These are phyloP conservation scores for Chrysina gloriosa DNA, from an alignment of 2,888 invertebrate species.

Conservation along the genomic window DNA sequence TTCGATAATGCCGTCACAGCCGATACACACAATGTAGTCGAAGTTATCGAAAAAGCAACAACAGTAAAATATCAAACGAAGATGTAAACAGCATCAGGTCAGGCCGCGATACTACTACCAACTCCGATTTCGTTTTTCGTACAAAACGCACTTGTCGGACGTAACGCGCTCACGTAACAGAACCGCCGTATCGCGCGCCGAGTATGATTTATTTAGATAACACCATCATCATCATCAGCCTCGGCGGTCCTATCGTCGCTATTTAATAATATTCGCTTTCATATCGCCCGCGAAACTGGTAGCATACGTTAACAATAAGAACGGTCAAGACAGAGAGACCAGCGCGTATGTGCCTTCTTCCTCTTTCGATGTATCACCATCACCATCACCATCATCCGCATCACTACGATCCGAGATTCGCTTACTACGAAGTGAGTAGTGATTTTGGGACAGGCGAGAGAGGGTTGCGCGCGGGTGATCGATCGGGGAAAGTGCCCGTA, in stretches of 20 bases:
- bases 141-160: background rate
- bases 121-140: too few species aligned
- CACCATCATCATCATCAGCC: too few species aligned
- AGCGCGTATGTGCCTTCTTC: background rate
- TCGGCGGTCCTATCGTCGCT: too few species aligned
- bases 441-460: background rate
- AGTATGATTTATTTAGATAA: too few species aligned
- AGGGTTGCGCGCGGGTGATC: background rate
- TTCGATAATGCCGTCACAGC: slow-evolving; percentile 22
- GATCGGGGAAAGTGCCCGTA: background rate
- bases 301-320: background rate
- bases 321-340: background rate
- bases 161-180: background rate
- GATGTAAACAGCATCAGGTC: slow-evolving; percentile 27
- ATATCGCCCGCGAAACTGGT: background rate
- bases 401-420: slow-evolving; percentile 6
- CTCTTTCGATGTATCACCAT: background rate
- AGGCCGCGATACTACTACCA: slow-evolving; percentile 5
- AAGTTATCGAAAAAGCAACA: slow-evolving; percentile 11
- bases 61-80: slow-evolving; percentile 15
- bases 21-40: background rate
- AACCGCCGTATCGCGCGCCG: too few species aligned
- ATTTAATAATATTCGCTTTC: too few species aligned
- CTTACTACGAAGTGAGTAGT: slow-evolving; percentile 17
- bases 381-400: background rate